A percentile compares a stretch with the other conserved stretches of the same genome.
phyloP scores from a whole-genome alignment of 2,113 vertebrate species.

The Choloepus hoffmanni region DNA sequence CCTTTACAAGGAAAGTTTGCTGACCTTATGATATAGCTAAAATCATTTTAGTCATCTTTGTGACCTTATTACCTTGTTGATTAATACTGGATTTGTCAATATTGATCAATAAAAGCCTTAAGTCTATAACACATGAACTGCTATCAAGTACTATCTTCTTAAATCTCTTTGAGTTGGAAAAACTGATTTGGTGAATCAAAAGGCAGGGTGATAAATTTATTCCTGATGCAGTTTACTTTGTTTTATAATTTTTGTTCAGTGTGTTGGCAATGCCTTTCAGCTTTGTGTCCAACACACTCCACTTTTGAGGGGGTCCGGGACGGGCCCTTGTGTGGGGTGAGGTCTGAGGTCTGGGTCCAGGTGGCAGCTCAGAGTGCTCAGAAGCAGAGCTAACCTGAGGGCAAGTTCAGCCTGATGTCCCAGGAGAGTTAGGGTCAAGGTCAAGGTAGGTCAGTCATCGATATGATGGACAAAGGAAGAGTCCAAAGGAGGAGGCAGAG shows the following conservation, averaged over 20 bases:
- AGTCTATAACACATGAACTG: not conserved
- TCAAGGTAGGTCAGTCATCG: not conserved
- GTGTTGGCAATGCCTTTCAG: not conserved
- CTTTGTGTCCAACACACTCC: not conserved
- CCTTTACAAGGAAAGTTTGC: not conserved
- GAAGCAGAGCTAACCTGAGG: not conserved
- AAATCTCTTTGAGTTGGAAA: not conserved
- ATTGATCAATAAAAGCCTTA: not conserved
- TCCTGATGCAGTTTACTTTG: not conserved
- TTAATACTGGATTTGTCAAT: slow-evolving; percentile 23
- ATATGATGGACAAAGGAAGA: not conserved
- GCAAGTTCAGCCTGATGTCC: not conserved
- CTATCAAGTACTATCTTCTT: slow-evolving; percentile 6
- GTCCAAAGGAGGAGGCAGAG: not conserved
- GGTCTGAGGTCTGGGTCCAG: not conserved
- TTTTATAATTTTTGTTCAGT: not conserved
- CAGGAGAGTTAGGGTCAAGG: not conserved
- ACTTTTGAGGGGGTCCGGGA: not conserved
- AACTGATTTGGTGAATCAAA: slow-evolving; percentile 38
- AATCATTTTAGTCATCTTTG: slow-evolving; percentile 8
- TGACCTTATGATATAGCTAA: slow-evolving; percentile 39
- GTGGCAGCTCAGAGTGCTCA: not conserved
- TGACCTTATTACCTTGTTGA: slow-evolving; percentile 6
- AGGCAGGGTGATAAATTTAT: slow-evolving; percentile 2
- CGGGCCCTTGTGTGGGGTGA: not conserved